These are phyloP conservation scores for Mesocricetus auratus DNA, from an alignment of 2,113 vertebrate species.

Conservation along the genomic window DNA sequence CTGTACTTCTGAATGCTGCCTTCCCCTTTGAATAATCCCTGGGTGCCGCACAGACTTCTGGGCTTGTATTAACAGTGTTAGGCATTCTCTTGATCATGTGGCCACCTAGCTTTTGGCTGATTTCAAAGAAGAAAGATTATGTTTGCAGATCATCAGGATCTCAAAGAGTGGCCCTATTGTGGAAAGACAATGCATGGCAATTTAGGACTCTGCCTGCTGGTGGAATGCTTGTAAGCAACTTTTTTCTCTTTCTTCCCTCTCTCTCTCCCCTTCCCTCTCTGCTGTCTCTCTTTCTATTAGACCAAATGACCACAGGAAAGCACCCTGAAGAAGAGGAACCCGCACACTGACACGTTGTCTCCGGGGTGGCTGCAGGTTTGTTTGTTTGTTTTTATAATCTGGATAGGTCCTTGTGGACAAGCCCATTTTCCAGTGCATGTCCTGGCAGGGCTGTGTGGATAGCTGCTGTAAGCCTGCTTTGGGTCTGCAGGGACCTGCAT, in stretches of 20 bases:
- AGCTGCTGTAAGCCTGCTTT: not conserved
- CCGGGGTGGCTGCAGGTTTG: not conserved
- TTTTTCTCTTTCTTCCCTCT: not conserved
- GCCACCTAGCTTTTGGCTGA: conserved; percentile 42
- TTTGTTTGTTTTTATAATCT: not conserved
- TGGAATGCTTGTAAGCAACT: not conserved
- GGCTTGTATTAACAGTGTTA: not conserved
- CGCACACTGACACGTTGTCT: not conserved
- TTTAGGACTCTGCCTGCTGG: not conserved
- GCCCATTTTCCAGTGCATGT: not conserved
- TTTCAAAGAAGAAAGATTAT: conserved; percentile 53
- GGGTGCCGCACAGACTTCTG: not conserved
- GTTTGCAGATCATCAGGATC: not conserved
- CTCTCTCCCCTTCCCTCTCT: not conserved
- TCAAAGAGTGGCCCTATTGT: not conserved
- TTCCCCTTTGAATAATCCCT: not conserved
- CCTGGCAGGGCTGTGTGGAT: not conserved
- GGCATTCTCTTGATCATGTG: conserved; percentile 27
- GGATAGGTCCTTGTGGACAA: not conserved
- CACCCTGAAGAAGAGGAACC: not conserved
- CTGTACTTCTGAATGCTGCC: conserved; percentile 24
- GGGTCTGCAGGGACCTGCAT: not conserved
- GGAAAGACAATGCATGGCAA: not conserved
- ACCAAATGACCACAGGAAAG: not conserved
- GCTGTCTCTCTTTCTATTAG: no score